Conservation (phyloP, 2,113 vertebrate species). For the Sorex fumeus region DNA sequence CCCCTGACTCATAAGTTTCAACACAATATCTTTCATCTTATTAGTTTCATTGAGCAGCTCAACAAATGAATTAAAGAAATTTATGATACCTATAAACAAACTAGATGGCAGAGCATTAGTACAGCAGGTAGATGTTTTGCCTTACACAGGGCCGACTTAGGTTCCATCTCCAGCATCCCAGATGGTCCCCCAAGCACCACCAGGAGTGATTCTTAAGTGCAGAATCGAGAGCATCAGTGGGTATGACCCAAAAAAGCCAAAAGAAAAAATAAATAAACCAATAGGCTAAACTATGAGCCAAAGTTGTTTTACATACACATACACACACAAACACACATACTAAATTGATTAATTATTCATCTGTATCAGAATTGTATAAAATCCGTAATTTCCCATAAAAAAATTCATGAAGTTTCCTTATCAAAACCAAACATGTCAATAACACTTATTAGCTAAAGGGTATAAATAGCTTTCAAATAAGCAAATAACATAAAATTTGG, state of each 20-base stretch:
- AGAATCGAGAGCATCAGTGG: too few species aligned
- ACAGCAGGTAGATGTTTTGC: not conserved
- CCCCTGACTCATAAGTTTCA: too few species aligned
- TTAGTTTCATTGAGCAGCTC: not conserved
- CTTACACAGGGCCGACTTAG: too few species aligned
- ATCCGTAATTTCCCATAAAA: constrained; percentile 59
- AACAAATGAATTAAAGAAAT: constrained; percentile 28
- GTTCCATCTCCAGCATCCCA: too few species aligned
- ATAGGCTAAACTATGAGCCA: too few species aligned
- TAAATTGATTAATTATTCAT: constrained; percentile 21
- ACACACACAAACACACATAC: not conserved
- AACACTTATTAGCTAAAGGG: not conserved
- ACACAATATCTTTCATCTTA: not conserved
- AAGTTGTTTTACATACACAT: too few species aligned
- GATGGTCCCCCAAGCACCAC: too few species aligned
- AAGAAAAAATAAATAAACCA: not conserved
- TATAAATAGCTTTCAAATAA: not conserved
- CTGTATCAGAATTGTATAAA: not conserved
- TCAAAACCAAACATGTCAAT: not conserved
- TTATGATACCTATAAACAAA: not conserved
- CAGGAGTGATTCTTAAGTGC: too few species aligned
- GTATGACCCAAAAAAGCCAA: not conserved
- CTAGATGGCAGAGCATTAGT: too few species aligned
- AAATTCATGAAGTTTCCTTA: constrained; percentile 37
- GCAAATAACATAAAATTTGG: constrained; percentile 18